Evolutionary conservation across 2,888 invertebrate species (phyloP).

Genomic region (Agrotis clavis): DNA sequence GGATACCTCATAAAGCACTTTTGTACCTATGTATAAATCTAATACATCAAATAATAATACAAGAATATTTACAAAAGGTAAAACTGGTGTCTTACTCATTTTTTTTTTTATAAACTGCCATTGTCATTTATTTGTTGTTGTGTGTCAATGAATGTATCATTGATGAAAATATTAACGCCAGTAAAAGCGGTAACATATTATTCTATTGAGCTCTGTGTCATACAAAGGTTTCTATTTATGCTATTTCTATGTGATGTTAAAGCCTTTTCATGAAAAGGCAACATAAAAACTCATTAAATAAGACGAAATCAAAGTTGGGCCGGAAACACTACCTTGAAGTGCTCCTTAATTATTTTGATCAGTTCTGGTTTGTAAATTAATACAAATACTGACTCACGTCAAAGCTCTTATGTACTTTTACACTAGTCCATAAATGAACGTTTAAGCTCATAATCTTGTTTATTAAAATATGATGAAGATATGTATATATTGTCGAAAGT

Average conservation of each 20-base stretch:
- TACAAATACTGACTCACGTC: background rate
- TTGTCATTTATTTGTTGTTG: constrained; percentile 23
- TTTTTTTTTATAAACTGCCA: constrained; percentile 3
- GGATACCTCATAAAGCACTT: background rate
- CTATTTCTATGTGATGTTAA: background rate
- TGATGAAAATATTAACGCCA: background rate
- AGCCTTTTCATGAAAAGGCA: background rate
- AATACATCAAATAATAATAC: constrained; percentile 8
- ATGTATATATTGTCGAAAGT: background rate
- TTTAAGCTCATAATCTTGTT: background rate
- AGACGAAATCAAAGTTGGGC: constrained; percentile 4
- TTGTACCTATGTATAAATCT: constrained; percentile 3
- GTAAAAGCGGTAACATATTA: background rate
- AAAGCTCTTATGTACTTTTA: background rate
- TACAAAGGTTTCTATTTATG: background rate
- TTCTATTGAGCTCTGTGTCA: constrained; percentile 1
- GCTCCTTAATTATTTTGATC: background rate
- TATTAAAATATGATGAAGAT: background rate
- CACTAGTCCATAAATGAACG: background rate
- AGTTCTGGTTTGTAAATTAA: background rate
- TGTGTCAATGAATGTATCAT: constrained; percentile 33
- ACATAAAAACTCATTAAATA: background rate
- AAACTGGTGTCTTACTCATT: constrained; percentile 12
- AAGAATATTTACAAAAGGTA: background rate
- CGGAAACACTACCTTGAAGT: constrained; percentile 18